Percentiles rank a stretch among this genome's conserved stretches.
phyloP scores from a whole-genome alignment of 1,140 invertebrate species.

The Bacillus rossius region DNA sequence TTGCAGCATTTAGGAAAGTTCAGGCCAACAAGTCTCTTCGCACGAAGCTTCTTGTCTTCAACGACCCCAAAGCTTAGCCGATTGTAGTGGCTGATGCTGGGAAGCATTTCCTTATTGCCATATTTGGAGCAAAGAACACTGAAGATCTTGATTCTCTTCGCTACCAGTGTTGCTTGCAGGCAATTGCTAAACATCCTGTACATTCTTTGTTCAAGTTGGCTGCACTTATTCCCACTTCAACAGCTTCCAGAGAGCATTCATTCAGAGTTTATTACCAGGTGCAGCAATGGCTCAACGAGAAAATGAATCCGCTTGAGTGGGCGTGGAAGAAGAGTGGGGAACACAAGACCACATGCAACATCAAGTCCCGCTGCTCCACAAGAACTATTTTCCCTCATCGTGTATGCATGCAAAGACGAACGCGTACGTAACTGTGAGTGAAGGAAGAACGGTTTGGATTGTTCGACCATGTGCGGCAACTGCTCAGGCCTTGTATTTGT shows the following conservation, averaged over 20 bases:
- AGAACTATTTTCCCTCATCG: too few species aligned
- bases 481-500: too few species aligned
- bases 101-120: neutral
- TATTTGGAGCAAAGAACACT: constrained; percentile 2
- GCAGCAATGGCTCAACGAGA: constrained; percentile 1
- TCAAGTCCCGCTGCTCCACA: too few species aligned
- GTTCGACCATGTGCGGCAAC: too few species aligned
- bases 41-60: neutral
- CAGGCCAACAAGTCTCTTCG: constrained; percentile 1
- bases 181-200: neutral
- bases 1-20: neutral
- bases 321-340: neutral
- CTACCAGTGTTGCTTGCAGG: neutral
- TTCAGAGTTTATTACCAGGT: neutral
- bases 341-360: too few species aligned
- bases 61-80: neutral
- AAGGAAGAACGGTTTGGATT: too few species aligned
- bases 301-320: neutral
- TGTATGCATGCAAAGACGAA: too few species aligned
- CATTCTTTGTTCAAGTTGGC: too few species aligned
- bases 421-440: too few species aligned
- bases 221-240: neutral
- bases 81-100: neutral
- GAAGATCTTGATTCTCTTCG: neutral
- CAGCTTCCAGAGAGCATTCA: neutral